Evolutionary conservation across 2,888 invertebrate genomes (phyloP), one percentile per base, ranked within the genome.

Genomic region (Parnassius mnemosyne): DNA sequence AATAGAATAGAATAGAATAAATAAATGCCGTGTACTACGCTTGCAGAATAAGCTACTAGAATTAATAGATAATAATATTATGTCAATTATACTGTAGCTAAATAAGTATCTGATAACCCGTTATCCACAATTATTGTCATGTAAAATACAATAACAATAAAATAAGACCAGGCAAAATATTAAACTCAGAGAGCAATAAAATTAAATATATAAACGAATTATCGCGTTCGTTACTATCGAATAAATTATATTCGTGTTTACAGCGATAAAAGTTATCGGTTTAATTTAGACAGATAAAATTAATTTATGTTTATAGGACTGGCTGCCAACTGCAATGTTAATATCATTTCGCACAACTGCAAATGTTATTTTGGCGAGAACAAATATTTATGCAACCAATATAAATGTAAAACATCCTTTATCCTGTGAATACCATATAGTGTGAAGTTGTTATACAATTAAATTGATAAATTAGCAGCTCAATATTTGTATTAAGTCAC

Each of bases 271-370:
- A 63, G 9, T 63, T 63, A 63, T 63, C 63, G 43, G 34, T 58
- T 54, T 59, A 58, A 63, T 63, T 63, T 63, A 51, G 55, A 55
- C 46, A 63, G 63, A 58, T 55, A 63, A 63, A 55, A 63, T 63
- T 58, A 63, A 63, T 63, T 58, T 50, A 41, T 44, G 57, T 41
- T 44, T 43, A 63, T 47, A 25, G 41, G 53, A 1, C 49, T 46
- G 34, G 56, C 46, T 34, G 46, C 53, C 16, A 12, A 25, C 47
- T 34, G 57, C 51, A 63, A 50, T 54, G 49, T 59, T 55, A 12
- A 55, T 56, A 61, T 49, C 20, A 57, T 57, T 57, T 49, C 25
- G 44, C 25, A 42, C 43, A 41, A 53, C 52, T 57, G 57, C 57
- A 62, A 62, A 62, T 57, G 57, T 57, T 57, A 62, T 57, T 20